Evolutionary conservation across 2,797 vertebrate genomes (phyloP), one percentile per base, ranked within the genome.

Genomic region (Macroramphosus scolopax): DNA sequence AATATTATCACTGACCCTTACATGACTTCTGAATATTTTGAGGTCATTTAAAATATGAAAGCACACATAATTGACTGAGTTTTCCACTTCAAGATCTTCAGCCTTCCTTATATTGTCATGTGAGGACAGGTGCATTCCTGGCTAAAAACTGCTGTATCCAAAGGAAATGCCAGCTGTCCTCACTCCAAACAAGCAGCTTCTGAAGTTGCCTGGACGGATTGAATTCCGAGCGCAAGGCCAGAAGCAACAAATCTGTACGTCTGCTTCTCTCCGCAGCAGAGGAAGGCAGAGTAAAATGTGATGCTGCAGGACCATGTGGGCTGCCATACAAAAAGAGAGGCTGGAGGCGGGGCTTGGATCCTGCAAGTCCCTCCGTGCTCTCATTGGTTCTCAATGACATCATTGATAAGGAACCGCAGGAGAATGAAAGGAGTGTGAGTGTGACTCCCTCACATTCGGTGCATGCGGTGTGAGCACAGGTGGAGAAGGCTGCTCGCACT

Each of bases 341-440:
- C 44, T 42, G 51, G 61, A 48, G 83, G 86, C 9, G 72, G 84
- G 56, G 83, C 67, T 43, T 59, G 57, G 63, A 72, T 59, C 63
- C 68, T 30, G 61, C 43, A 52, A 63, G 53, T 31, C 25, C 41
- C 51, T n/a, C 55, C 51, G 30, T 10, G 38, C 43, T 84, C 72
- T 79, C 63, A 92, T 92, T 90, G 89, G 90, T 72, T 89, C 34
- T 50, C 76, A 81, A 85, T 92, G 89, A 92, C 89, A 90, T 91
- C 90, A 92, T 58, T 82, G 81, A 71, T 72, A 63, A 77, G 43
- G 13, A 8, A 47, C 69, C 57, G 70, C 53, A 63, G 62, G 51
- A 45, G 51, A 72, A 65, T 66, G 55, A 63, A 70, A 56, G 50
- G 54, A 58, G 36, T 40, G 39, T 35, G 31, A 50, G 50, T 46